Percentiles rank a stretch among this genome's conserved stretches.
Evolutionary conservation across 2,888 invertebrate genomes (phyloP).

Genomic region (Camponotus fellah): DNA sequence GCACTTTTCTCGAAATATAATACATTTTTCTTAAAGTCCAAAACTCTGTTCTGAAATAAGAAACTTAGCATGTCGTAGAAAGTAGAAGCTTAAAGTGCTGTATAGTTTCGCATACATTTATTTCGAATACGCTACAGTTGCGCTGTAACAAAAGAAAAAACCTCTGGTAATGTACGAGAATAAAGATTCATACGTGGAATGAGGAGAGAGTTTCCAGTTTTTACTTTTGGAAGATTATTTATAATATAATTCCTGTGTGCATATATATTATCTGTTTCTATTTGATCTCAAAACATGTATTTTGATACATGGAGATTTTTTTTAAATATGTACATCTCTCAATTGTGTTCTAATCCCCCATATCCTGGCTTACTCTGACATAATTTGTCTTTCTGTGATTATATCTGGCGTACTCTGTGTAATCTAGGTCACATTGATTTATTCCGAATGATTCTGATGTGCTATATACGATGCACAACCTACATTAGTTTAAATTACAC

Average conservation of each 20-base stretch:
- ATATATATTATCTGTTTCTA: neutral
- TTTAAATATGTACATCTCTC: neutral
- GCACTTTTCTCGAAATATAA: conserved; percentile 36
- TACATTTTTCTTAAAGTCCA: neutral
- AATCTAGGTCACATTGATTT: conserved; percentile 18
- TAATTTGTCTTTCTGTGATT: conserved; percentile 27
- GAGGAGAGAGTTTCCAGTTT: neutral
- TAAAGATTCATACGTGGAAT: neutral
- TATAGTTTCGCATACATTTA: conserved; percentile 5
- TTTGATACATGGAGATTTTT: neutral
- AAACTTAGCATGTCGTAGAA: neutral
- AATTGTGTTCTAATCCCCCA: neutral
- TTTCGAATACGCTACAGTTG: neutral
- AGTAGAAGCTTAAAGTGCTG: conserved; percentile 19
- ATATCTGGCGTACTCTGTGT: conserved; percentile 14
- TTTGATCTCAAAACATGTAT: neutral
- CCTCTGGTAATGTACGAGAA: conserved; percentile 13
- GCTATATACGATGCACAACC: neutral
- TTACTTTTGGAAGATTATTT: neutral
- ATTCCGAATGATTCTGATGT: conserved; percentile 3
- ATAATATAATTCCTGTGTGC: neutral
- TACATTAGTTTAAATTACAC: conserved; percentile 1
- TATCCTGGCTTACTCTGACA: neutral
- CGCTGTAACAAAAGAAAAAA: conserved; percentile 17
- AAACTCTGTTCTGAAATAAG: neutral